These are phyloP conservation scores for Chrosomus eos DNA, from an alignment of 2,797 vertebrate species.

Conservation along the genomic window DNA sequence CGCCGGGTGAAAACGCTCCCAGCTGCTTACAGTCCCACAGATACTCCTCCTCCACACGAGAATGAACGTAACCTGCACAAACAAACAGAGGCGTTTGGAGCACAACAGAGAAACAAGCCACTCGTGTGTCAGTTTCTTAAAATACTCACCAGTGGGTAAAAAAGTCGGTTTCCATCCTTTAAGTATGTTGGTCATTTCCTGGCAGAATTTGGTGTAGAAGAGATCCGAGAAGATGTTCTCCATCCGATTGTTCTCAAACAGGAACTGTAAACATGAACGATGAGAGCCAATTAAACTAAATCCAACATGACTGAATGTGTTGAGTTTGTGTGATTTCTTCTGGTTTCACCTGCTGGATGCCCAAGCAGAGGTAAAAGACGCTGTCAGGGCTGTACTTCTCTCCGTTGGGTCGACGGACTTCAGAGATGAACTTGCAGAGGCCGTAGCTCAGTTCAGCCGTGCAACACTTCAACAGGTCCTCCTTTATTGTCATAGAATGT, in stretches of 20 bases:
- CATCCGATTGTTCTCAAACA: constrained; percentile 96
- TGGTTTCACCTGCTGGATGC: constrained; percentile 89
- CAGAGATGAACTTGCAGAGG: constrained; percentile 91
- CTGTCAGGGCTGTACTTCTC: constrained; percentile 91
- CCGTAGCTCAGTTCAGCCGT: constrained; percentile 94
- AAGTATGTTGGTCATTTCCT: constrained; percentile 88
- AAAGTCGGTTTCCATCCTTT: constrained; percentile 89
- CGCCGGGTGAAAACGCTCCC: constrained; percentile 96
- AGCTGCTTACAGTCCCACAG: constrained; percentile 98
- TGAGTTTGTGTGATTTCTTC: not conserved
- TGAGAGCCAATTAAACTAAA: not conserved
- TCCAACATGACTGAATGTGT: not conserved
- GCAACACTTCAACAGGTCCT: constrained; percentile 91
- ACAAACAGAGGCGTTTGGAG: constrained; percentile 69
- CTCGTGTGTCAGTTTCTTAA: not conserved
- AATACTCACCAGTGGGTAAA: constrained; percentile 87
- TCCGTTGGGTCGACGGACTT: constrained; percentile 90
- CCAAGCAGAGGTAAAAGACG: constrained; percentile 97
- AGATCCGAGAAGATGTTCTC: constrained; percentile 98
- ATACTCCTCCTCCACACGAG: constrained; percentile 90
- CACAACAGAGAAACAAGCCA: not conserved
- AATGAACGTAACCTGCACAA: constrained; percentile 78
- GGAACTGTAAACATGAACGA: constrained; percentile 76
- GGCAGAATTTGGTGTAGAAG: constrained; percentile 93
- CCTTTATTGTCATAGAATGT: constrained; percentile 86